Base-by-base conservation (phyloP, 2,888 invertebrate species). In the Spatulosminthurus flaviceps region DNA sequence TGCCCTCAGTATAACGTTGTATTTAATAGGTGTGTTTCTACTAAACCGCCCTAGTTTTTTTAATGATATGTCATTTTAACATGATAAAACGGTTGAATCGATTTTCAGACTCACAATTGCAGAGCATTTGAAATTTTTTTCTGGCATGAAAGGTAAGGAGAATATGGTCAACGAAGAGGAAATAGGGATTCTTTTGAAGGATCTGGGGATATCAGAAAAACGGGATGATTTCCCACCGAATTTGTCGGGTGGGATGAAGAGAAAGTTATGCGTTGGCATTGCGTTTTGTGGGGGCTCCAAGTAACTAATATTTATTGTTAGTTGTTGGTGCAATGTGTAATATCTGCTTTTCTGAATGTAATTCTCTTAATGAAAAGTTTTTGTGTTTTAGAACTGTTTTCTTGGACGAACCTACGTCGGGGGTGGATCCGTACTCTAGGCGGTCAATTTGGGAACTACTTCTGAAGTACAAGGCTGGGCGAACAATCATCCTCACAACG, bases 1-100 rank as follows among this genome's bases (percentile, higher is more conserved):
- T 96, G 96, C 87, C 94, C 95, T 24, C 96, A 96, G 88, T 92
- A 92, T 81, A 95, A 96, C 88, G 93, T 96, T 76, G 90, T 96
- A 13, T 91, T 91, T 87, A 90, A 90, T 75, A 84, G 87, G 88
- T 87, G 84, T 89, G 5, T 26, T 28, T 28, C 16, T 67, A 28
- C 1, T 28, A 9, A 51, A 4, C n/a, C 1, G 51, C 51, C 2
- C 16, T 9, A 19, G n/a, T 51, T 13, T 51, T 19, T 19, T 19
- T n/a, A n/a, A n/a, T n/a, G n/a, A n/a, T n/a, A n/a, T n/a, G n/a
- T n/a, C n/a, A n/a, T n/a, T n/a, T n/a, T n/a, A n/a, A n/a, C n/a
- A n/a, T n/a, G n/a, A n/a, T n/a, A n/a, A n/a, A n/a, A n/a, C n/a
- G n/a, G n/a, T n/a, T n/a, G n/a, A n/a, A n/a, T n/a, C 51, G 16